These are phyloP conservation scores for Biston stratarius DNA, from an alignment of 2,888 invertebrate genomes.

Conservation along the genomic window DNA sequence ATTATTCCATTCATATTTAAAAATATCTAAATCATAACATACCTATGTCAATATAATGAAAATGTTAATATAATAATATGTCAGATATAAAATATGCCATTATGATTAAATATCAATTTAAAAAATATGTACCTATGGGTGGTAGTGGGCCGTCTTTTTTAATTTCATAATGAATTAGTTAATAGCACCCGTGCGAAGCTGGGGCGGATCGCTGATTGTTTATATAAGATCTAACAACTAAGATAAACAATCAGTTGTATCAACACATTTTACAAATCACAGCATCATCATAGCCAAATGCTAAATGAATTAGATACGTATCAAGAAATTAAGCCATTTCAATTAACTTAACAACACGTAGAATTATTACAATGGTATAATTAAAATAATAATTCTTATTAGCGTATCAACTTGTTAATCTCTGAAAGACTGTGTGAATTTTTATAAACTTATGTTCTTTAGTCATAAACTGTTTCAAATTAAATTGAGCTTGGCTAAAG, in stretches of 20 bases:
- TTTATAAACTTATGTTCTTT: conserved; percentile 32
- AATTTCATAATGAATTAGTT: too few relatives aligned
- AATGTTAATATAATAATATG: too few relatives aligned
- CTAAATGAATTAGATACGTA: conserved; percentile 61
- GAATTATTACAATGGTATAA: conserved; percentile 33
- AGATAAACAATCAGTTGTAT: conserved; percentile 58
- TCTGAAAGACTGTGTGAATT: conserved; percentile 37
- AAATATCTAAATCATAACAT: too few relatives aligned
- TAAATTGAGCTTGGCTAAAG: conserved; percentile 31
- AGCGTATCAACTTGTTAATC: conserved; percentile 43
- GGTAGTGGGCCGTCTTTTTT: too few relatives aligned
- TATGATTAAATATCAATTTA: too few relatives aligned
- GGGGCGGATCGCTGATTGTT: too few relatives aligned
- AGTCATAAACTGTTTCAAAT: conserved; percentile 30
- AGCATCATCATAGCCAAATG: conserved; percentile 47
- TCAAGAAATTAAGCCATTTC: conserved; percentile 63
- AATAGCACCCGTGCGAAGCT: too few relatives aligned
- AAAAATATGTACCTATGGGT: too few relatives aligned
- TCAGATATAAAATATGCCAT: too few relatives aligned
- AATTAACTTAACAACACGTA: conserved; percentile 64
- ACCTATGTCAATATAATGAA: too few relatives aligned
- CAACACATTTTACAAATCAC: conserved; percentile 52
- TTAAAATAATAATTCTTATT: conserved; percentile 42
- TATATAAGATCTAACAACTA: conserved; percentile 40
- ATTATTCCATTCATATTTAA: too few relatives aligned